These are phyloP conservation scores for Encarsia formosa DNA, from an alignment of 2,888 invertebrate genomes.

Conservation along the genomic window DNA sequence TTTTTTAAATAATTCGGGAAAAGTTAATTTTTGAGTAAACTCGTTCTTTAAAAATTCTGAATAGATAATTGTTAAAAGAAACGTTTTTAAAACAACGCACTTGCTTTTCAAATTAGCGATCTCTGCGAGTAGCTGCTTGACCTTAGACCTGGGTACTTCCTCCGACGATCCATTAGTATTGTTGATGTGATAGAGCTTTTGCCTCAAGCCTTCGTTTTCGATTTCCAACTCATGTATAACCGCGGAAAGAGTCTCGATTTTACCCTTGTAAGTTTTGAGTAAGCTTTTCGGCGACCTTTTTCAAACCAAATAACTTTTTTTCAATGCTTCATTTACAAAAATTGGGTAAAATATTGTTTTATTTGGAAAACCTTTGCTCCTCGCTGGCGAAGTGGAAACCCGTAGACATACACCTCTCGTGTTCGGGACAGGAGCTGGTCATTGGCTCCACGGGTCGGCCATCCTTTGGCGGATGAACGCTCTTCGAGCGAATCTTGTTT, in stretches of 20 bases:
- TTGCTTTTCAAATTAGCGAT: conserved; percentile 12
- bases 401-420: not conserved
- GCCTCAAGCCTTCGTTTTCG: conserved; percentile 31
- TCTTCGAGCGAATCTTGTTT: conserved; percentile 6
- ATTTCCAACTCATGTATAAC: conserved; percentile 29
- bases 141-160: conserved; percentile 6
- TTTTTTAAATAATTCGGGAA: not conserved
- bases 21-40: too few species aligned
- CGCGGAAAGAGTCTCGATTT: conserved; percentile 28
- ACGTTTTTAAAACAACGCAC: conserved; percentile 1
- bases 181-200: conserved; percentile 9
- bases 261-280: conserved; percentile 22
- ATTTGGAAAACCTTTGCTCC: too few species aligned
- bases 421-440: not conserved
- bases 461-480: not conserved
- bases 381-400: not conserved
- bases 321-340: too few species aligned
- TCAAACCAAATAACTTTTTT: too few species aligned
- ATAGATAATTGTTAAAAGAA: not conserved
- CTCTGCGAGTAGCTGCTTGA: conserved; percentile 15
- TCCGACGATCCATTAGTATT: not conserved
- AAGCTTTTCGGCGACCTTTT: conserved; percentile 5
- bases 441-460: not conserved
- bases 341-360: too few species aligned
- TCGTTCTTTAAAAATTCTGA: not conserved